These are phyloP conservation scores for Pipa parva DNA, from an alignment of 2,113 vertebrate genomes.

Conservation along the genomic window DNA sequence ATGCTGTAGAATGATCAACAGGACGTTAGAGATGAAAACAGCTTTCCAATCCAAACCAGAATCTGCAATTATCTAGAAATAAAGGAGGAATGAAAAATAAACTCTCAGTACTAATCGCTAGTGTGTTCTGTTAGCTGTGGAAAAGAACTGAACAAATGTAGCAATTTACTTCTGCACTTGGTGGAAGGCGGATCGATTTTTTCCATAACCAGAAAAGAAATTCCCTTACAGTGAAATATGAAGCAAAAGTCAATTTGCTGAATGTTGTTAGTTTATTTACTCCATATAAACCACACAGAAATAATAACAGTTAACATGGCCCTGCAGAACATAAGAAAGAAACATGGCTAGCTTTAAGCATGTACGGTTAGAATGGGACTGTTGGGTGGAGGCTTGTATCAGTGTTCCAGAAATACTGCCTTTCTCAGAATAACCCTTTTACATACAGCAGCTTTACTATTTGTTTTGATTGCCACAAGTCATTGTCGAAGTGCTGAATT, in stretches of 20 bases:
- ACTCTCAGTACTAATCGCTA: neutral
- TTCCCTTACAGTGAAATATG: constrained; percentile 30
- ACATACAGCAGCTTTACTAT: no score
- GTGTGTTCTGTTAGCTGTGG: neutral
- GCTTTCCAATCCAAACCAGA: neutral
- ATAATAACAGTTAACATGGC: constrained; percentile 1
- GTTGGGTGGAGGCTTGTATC: no score
- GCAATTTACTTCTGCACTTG: constrained; percentile 45
- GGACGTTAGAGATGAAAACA: neutral
- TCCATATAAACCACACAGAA: constrained; percentile 15
- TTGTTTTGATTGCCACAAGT: neutral
- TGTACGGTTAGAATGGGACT: no score
- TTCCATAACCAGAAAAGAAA: constrained; percentile 30
- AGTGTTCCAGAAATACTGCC: no score
- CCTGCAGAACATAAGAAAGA: neutral
- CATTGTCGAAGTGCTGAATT: no score
- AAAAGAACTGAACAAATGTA: constrained; percentile 25
- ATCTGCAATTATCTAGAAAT: constrained; percentile 1
- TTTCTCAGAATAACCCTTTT: no score
- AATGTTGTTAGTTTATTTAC: constrained; percentile 19
- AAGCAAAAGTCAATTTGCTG: constrained; percentile 32
- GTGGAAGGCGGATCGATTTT: constrained; percentile 45
- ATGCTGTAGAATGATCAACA: neutral
- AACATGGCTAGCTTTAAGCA: neutral
- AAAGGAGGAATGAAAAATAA: neutral